Evolutionary conservation across 2,888 invertebrate species (phyloP).

Genomic region (Lycaena phlaeas): DNA sequence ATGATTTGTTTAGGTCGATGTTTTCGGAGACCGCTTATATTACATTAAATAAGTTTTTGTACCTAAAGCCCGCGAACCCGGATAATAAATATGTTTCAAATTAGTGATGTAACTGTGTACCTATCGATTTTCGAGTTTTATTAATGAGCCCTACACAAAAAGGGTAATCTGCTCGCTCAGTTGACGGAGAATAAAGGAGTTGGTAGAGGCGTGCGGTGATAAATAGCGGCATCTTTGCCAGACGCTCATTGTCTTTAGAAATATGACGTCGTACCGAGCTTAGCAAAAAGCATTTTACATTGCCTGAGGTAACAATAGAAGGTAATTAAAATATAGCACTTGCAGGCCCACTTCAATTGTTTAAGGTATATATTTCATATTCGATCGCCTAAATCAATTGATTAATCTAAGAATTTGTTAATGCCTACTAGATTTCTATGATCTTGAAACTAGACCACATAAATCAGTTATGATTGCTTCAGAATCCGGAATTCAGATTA

Average conservation of each 20-base stretch:
- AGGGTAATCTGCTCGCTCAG: slow-evolving; percentile 3
- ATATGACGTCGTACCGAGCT: slow-evolving; percentile 16
- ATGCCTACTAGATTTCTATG: neutral
- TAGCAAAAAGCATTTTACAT: slow-evolving; percentile 16
- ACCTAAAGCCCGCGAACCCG: no score
- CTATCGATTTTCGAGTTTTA: slow-evolving; percentile 4
- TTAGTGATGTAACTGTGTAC: neutral
- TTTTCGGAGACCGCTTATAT: no score
- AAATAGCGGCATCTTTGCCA: slow-evolving; percentile 17
- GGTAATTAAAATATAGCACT: slow-evolving; percentile 20
- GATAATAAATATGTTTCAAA: neutral
- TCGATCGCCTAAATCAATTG: neutral
- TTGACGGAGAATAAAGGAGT: slow-evolving; percentile 9
- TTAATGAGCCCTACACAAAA: slow-evolving; percentile 4
- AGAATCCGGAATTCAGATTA: no score
- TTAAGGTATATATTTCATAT: slow-evolving; percentile 4
- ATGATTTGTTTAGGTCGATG: no score
- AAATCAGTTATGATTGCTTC: no score
- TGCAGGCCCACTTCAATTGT: slow-evolving; percentile 12
- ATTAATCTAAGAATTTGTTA: neutral
- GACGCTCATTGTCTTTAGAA: slow-evolving; percentile 17
- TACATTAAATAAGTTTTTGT: no score
- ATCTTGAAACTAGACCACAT: no score
- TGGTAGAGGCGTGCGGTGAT: slow-evolving; percentile 11
- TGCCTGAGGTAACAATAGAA: slow-evolving; percentile 16